phyloP scores from a whole-genome alignment of 30 jellyfish, hydroid and myxozoan genomes.

The Hydra vulgaris region DNA sequence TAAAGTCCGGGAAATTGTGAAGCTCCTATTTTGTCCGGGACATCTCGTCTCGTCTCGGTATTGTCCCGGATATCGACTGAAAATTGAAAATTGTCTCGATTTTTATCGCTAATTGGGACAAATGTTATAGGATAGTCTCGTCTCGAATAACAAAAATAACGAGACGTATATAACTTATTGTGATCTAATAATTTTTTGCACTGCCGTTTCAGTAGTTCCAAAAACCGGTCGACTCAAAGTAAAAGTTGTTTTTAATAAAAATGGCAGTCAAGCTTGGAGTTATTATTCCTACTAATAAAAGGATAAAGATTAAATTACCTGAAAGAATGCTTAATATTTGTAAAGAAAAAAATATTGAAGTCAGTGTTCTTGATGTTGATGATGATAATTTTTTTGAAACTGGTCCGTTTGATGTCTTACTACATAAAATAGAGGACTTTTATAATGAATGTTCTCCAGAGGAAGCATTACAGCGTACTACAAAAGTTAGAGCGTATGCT shows the following conservation, averaged over 20 bases:
- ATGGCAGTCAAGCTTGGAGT: slow-evolving; percentile 38
- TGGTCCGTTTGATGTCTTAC: slow-evolving; percentile 77
- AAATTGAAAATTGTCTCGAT: too few species aligned
- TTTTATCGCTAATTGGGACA: too few species aligned
- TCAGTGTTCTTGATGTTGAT: slow-evolving; percentile 41
- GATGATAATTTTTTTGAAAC: slow-evolving; percentile 14
- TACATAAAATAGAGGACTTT: slow-evolving; percentile 77
- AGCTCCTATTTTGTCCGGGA: too few species aligned
- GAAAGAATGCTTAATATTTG: slow-evolving; percentile 35
- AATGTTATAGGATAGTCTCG: too few species aligned
- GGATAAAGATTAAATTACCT: slow-evolving; percentile 53
- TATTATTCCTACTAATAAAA: slow-evolving; percentile 42
- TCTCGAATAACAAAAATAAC: too few species aligned
- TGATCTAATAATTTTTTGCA: too few species aligned
- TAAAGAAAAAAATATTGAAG: slow-evolving; percentile 23
- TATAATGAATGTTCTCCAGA: slow-evolving; percentile 33
- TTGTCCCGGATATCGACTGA: too few species aligned
- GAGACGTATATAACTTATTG: too few species aligned
- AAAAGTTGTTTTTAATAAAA: background rate
- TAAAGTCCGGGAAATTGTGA: too few species aligned
- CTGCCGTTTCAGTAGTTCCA: too few species aligned
- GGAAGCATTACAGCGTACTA: slow-evolving; percentile 32
- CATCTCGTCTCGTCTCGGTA: too few species aligned
- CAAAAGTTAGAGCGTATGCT: slow-evolving; percentile 29
- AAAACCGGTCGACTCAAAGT: background rate